Conservation (phyloP, 2,113 vertebrate species). For the Siniperca chuatsi region DNA sequence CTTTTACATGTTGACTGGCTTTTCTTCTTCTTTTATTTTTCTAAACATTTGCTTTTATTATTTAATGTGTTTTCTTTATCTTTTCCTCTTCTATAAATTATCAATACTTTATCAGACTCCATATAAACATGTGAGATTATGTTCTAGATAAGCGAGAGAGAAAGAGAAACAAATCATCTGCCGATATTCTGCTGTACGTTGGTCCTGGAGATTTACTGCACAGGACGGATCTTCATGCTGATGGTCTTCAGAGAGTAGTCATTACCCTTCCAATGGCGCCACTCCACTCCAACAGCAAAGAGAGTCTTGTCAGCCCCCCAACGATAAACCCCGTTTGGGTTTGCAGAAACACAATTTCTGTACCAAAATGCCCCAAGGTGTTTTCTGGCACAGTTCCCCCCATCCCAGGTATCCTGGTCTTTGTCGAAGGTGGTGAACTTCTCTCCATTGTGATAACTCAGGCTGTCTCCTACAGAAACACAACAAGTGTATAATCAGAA, state of each 20-base stretch:
- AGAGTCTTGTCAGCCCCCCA: neutral
- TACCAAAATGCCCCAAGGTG: constrained; percentile 13
- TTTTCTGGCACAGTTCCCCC: neutral
- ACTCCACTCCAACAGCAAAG: accelerated
- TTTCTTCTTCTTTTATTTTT: too few relatives aligned
- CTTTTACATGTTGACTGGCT: too few relatives aligned
- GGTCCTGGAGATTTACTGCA: constrained; percentile 18
- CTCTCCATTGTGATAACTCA: neutral
- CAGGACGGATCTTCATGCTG: constrained; percentile 57
- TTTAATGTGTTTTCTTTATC: too few relatives aligned
- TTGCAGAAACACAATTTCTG: accelerated
- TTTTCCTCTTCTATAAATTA: too few relatives aligned
- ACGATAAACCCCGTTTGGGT: constrained; percentile 54
- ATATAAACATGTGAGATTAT: too few relatives aligned
- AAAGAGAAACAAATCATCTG: neutral
- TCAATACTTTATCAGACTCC: too few relatives aligned
- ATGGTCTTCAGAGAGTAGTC: constrained; percentile 55
- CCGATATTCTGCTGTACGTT: neutral
- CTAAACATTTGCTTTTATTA: too few relatives aligned
- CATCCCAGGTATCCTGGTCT: neutral
- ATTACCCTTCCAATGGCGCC: accelerated
- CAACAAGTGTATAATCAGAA: neutral
- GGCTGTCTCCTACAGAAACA: constrained; percentile 11
- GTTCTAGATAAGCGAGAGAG: too few relatives aligned
- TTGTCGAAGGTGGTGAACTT: constrained; percentile 36